Conservation (phyloP, 2,113 vertebrate genomes). For the Gadus chalcogrammus region DNA sequence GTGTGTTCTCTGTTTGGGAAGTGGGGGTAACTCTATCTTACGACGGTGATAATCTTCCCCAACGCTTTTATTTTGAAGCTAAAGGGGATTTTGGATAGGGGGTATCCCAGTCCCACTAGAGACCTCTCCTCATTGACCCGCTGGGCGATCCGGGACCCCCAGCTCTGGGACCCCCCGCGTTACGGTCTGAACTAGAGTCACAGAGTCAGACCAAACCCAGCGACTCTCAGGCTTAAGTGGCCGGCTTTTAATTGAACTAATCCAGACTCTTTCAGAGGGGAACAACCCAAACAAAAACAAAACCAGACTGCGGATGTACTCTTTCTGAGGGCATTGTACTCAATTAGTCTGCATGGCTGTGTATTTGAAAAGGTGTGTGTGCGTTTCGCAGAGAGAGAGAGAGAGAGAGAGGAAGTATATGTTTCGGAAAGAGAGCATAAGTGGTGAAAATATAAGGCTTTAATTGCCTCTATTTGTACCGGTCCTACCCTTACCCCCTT, state of each 20-base stretch:
- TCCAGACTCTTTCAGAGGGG: constrained; percentile 44
- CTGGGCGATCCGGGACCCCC: constrained; percentile 16
- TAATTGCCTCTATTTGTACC: constrained; percentile 61
- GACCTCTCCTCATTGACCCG: constrained; percentile 52
- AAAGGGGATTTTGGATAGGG: constrained; percentile 48
- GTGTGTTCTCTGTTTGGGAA: constrained; percentile 14
- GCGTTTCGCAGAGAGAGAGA: constrained; percentile 14
- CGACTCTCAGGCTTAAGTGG: constrained; percentile 47
- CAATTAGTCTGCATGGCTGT: constrained; percentile 56
- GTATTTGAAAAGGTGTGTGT: constrained; percentile 45
- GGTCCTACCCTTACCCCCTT: constrained; percentile 25
- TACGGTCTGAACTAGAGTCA: constrained; percentile 24
- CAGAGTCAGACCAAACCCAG: constrained; percentile 41
- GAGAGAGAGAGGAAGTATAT: constrained; percentile 10
- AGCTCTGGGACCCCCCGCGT: constrained; percentile 34
- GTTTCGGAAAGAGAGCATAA: constrained; percentile 45
- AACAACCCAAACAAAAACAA: constrained; percentile 34
- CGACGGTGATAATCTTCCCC: constrained; percentile 69
- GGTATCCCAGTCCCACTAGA: constrained; percentile 58
- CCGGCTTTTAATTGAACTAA: constrained; percentile 69
- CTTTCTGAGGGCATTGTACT: constrained; percentile 8
- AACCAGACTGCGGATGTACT: constrained; percentile 53
- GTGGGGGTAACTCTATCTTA: constrained; percentile 76
- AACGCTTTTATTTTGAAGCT: constrained; percentile 49
- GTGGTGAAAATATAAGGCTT: constrained; percentile 60